Percentiles rank a stretch among this genome's conserved stretches.
Evolutionary conservation across 2,797 vertebrate species (phyloP).

Genomic region (Coregonus ussuriensis): DNA sequence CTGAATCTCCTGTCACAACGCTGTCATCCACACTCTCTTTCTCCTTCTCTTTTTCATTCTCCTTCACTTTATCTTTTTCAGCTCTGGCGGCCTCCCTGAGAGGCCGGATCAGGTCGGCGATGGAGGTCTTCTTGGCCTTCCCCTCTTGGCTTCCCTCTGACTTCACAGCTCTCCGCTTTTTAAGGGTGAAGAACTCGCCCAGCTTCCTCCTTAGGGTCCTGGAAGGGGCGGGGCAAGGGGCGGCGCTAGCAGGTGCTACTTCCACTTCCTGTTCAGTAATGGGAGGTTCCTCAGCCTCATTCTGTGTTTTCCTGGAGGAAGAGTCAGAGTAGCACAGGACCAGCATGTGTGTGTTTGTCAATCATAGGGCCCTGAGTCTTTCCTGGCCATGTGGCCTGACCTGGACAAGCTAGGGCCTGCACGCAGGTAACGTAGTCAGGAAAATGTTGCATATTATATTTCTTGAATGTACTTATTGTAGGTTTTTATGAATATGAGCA

Average conservation of each 20-base stretch:
- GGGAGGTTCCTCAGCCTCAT: constrained; percentile 72
- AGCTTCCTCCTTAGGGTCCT: constrained; percentile 96
- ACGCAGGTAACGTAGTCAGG: neutral
- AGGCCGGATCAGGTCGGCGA: constrained; percentile 88
- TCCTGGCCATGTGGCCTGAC: neutral
- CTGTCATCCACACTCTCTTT: constrained; percentile 62
- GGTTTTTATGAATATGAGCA: neutral
- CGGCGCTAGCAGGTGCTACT: constrained; percentile 73
- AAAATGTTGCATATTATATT: neutral
- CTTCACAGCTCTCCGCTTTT: constrained; percentile 84
- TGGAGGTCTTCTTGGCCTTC: constrained; percentile 85
- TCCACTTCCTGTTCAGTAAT: constrained; percentile 72
- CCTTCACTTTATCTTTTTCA: constrained; percentile 81
- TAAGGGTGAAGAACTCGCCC: constrained; percentile 95
- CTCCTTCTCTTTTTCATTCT: constrained; percentile 33
- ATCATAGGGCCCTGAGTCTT: neutral
- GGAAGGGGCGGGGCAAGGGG: constrained; percentile 78
- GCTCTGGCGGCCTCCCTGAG: constrained; percentile 84
- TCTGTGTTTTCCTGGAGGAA: constrained; percentile 72
- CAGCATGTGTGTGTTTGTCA: neutral
- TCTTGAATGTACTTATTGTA: neutral
- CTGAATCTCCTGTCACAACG: constrained; percentile 53
- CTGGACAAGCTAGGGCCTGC: neutral
- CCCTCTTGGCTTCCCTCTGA: constrained; percentile 71
- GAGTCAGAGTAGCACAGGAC: constrained; percentile 28